Evolutionary conservation across 2,888 invertebrate genomes (phyloP).

Genomic region (Periphyllus acericola): DNA sequence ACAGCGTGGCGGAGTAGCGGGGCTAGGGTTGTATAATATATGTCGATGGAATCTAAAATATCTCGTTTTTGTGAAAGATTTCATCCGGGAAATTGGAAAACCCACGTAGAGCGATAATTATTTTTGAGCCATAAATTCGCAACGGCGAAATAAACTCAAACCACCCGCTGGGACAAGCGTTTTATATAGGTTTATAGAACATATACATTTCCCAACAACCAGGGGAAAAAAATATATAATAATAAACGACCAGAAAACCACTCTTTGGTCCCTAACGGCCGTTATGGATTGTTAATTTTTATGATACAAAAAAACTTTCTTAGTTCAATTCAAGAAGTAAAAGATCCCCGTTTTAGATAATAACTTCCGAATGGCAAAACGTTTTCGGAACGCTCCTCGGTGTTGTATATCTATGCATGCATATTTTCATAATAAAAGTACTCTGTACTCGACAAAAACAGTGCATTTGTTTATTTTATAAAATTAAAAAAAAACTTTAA

Average conservation of each 20-base stretch:
- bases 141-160: slow-evolving; percentile 42
- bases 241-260: slow-evolving; percentile 56
- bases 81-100: slow-evolving; percentile 61
- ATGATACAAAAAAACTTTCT: slow-evolving; percentile 52
- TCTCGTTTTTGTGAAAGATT: slow-evolving; percentile 60
- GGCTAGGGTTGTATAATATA: slow-evolving; percentile 31
- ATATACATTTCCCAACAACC: slow-evolving; percentile 18
- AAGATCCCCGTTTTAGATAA: slow-evolving; percentile 23
- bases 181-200: slow-evolving; percentile 27
- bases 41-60: slow-evolving; percentile 43
- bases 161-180: slow-evolving; percentile 52
- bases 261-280: slow-evolving; percentile 29
- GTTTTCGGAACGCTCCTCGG: background rate
- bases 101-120: slow-evolving; percentile 57
- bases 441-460: background rate
- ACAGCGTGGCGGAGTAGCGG: too few relatives aligned
- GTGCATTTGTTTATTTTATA: background rate
- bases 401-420: background rate
- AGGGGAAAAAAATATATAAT: slow-evolving; percentile 34
- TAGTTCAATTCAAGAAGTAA: slow-evolving; percentile 14
- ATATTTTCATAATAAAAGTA: background rate
- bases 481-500: background rate
- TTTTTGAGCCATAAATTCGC: slow-evolving; percentile 57
- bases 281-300: slow-evolving; percentile 61
- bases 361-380: slow-evolving; percentile 18